Percentiles rank a stretch among this genome's conserved stretches.
Evolutionary conservation across 2,888 invertebrate species (phyloP).

Genomic region (Schrankia costaestrigalis): DNA sequence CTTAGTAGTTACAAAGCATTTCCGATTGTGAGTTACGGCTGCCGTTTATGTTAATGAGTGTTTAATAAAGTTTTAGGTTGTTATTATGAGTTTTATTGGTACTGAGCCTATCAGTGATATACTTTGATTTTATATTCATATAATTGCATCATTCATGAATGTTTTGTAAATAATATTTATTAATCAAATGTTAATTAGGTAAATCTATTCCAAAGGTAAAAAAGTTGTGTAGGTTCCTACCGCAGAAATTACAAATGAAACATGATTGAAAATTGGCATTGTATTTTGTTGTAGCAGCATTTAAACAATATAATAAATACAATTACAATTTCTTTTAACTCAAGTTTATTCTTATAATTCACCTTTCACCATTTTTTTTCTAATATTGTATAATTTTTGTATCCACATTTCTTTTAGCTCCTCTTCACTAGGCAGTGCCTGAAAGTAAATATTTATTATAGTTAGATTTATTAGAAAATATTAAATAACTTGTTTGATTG

Average conservation of each 20-base stretch:
- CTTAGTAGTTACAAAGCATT: slow-evolving; percentile 63
- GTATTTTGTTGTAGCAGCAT: no score
- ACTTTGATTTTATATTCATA: no score
- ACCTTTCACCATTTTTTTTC: slow-evolving; percentile 82
- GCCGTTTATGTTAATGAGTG: slow-evolving; percentile 62
- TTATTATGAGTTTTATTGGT: slow-evolving; percentile 38
- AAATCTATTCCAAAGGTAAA: no score
- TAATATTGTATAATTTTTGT: slow-evolving; percentile 83
- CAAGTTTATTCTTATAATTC: slow-evolving; percentile 37
- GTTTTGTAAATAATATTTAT: background rate
- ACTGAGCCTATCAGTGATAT: background rate
- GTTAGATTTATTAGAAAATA: background rate
- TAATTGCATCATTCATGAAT: no score
- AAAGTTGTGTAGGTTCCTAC: no score
- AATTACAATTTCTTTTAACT: no score
- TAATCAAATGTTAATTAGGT: background rate
- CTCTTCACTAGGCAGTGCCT: slow-evolving; percentile 86
- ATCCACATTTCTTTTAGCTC: slow-evolving; percentile 88
- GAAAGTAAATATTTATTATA: slow-evolving; percentile 38
- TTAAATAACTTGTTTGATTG: background rate
- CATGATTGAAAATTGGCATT: no score
- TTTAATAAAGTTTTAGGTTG: slow-evolving; percentile 63
- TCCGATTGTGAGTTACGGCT: slow-evolving; percentile 53
- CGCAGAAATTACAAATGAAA: no score
- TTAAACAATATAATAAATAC: no score